Percentiles rank a stretch among this genome's conserved stretches.
phyloP scores from a whole-genome alignment of 2,113 vertebrate species.

The Macrotus californicus region DNA sequence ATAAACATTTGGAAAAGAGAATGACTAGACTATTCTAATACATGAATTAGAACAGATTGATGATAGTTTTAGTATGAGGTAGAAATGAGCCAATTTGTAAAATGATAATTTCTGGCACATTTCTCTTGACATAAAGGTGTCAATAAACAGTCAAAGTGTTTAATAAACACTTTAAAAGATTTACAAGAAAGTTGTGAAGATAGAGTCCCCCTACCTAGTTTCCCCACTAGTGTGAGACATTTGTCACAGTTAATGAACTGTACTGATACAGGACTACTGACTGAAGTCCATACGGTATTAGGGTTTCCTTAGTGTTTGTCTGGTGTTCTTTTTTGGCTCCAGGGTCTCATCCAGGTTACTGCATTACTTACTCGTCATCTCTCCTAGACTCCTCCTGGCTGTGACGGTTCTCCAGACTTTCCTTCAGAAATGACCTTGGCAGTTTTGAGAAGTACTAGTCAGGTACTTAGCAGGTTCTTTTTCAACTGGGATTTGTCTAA shows the following conservation, averaged over 20 bases:
- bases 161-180: not conserved
- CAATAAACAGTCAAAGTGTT: not conserved
- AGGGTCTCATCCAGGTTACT: not conserved
- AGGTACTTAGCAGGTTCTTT: not conserved
- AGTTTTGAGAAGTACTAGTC: not conserved
- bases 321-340: not conserved
- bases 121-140: not conserved
- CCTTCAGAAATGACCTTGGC: not conserved
- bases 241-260: not conserved
- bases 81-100: not conserved
- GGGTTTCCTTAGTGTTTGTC: not conserved
- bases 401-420: not conserved
- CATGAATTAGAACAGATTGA: not conserved
- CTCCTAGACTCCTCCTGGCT: not conserved
- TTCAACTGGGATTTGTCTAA: not conserved
- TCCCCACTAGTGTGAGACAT: not conserved
- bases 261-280: not conserved
- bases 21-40: not conserved
- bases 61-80: not conserved
- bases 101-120: not conserved
- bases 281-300: not conserved
- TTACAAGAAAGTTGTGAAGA: not conserved
- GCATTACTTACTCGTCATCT: not conserved
- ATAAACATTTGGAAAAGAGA: not conserved
- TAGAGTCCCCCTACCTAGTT: not conserved